Evolutionary conservation across 2,113 vertebrate genomes (phyloP), one percentile per base, ranked within the genome.

Genomic region (Ctenomys sociabilis): DNA sequence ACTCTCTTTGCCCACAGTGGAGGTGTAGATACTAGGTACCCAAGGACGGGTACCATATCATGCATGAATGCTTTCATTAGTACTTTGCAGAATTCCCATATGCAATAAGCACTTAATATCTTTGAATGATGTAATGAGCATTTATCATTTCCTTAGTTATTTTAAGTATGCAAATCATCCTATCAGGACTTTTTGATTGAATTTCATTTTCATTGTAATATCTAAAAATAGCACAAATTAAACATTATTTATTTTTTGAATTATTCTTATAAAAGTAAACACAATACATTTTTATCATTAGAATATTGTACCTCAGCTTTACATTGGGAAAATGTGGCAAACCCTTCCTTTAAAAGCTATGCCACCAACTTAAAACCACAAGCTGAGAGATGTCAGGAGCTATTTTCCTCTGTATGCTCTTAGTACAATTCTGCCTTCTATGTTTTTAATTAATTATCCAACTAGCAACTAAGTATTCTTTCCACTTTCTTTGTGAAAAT

Each of bases 371-470:
- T 95, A 95, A 90, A 83, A 95, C 7, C n/a, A 14, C 37, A 3
- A 80, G 94, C 40, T 37, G 19, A 89, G 10, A 61, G 2, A 2
- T 66, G 43, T 86, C 70, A 90, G 72, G 24, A 91, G 30, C n/a
- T 28, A 73, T 12, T 0, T 40, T 45, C 17, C 13, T 80, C 3
- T 45, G 88, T 87, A 22, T 7, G 21, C 70, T 90, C 77, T 82
- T 43, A 64, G 8, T 28, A 49, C 7, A 22, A 0, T 97, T 94
- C 94, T 92, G 88, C 91, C 77, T 96, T 93, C 40, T 85, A 35
- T 59, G 40, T 94, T 78, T 30, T 61, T 90, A 32, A 94, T 97
- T 96, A 68, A 92, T 96, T 96, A 37, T 88, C 80, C 11, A 86
- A 35, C 78, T 94, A 83, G 59, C 92, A 92, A 91, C 75, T 37